These are phyloP conservation scores for Caenorhabditis sp. DNA, from an alignment of 2,888 invertebrate genomes.

Conservation along the genomic window DNA sequence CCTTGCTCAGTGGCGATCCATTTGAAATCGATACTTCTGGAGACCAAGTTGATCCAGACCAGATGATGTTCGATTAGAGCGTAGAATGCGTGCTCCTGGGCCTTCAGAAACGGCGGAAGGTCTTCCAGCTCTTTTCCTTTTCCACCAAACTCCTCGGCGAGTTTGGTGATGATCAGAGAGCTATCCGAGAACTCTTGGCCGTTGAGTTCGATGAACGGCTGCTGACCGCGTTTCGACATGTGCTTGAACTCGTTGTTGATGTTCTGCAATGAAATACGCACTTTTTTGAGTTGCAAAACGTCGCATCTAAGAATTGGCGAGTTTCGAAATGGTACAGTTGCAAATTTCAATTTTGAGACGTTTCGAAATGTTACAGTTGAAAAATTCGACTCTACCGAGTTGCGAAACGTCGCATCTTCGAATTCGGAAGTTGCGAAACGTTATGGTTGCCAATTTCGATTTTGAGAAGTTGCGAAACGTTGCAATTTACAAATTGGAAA, in stretches of 20 bases:
- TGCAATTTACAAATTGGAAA: too few relatives aligned
- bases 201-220: conserved; percentile 95
- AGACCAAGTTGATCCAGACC: conserved; percentile 70
- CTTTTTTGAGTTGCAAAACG: background rate
- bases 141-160: conserved; percentile 51
- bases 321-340: too few relatives aligned
- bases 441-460: too few relatives aligned
- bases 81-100: conserved; percentile 68
- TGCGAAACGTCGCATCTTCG: too few relatives aligned
- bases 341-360: too few relatives aligned
- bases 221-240: conserved; percentile 82
- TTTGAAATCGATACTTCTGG: conserved; percentile 60
- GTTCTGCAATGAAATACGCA: conserved; percentile 65
- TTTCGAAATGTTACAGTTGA: too few relatives aligned
- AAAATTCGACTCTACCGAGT: too few relatives aligned
- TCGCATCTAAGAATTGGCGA: too few relatives aligned
- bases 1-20: conserved; percentile 75
- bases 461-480: too few relatives aligned
- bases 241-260: conserved; percentile 77
- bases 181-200: conserved; percentile 96
- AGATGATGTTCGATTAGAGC: conserved; percentile 75
- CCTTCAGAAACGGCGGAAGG: conserved; percentile 64
- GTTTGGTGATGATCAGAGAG: conserved; percentile 88
- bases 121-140: conserved; percentile 25
- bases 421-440: too few relatives aligned